A percentile compares a stretch with the other conserved stretches of the same genome.
These are phyloP conservation scores for Sinosuthora webbiana DNA, from an alignment of 2,113 vertebrate species.

Conservation along the genomic window DNA sequence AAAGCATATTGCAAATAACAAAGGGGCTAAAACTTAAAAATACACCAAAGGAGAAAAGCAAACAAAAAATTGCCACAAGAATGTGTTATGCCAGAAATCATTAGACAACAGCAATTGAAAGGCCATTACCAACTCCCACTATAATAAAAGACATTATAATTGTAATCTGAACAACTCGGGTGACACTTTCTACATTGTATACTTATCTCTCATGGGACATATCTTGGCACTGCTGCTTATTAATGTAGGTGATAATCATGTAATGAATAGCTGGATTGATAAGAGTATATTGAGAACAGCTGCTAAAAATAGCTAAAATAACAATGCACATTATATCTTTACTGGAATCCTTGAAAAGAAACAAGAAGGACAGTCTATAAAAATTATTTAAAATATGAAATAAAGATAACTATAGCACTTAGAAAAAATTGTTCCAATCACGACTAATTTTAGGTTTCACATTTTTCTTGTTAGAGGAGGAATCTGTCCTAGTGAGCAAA, in stretches of 20 bases:
- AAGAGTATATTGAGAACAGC: constrained; percentile 15
- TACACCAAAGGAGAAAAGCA: not conserved
- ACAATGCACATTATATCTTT: not conserved
- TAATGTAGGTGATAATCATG: constrained; percentile 41
- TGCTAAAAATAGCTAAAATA: constrained; percentile 28
- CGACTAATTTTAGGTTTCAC: not conserved
- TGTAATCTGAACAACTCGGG: not conserved
- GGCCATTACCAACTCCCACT: constrained; percentile 35
- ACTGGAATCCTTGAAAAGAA: constrained; percentile 2
- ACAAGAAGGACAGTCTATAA: not conserved
- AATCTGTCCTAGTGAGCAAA: not conserved
- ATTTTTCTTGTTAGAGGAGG: not conserved
- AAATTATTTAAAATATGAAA: not conserved
- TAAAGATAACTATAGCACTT: not conserved
- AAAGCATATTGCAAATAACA: not conserved
- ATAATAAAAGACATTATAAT: constrained; percentile 44
- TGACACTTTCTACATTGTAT: not conserved
- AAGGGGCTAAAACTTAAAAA: constrained; percentile 27
- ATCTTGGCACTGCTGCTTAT: constrained; percentile 31
- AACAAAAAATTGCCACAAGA: constrained; percentile 12
- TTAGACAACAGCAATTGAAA: constrained; percentile 48
- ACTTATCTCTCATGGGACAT: constrained; percentile 16
- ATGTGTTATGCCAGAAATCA: constrained; percentile 47
- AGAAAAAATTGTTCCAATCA: not conserved
- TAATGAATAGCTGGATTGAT: constrained; percentile 13